These are phyloP conservation scores for Armadillidium nasatum DNA, from an alignment of 1,140 invertebrate genomes.

Conservation along the genomic window DNA sequence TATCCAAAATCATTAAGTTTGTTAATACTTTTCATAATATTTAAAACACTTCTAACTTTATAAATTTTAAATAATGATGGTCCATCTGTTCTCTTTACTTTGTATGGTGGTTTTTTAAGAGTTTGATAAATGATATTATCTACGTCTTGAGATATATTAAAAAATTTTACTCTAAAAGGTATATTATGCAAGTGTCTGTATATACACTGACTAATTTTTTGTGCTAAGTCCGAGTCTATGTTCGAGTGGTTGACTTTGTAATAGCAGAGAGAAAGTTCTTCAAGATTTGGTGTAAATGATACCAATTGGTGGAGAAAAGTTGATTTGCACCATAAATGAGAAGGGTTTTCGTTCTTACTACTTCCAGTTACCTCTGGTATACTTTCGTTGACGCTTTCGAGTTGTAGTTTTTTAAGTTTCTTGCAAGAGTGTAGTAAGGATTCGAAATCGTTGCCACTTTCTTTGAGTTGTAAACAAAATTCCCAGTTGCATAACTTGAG, in stretches of 20 bases:
- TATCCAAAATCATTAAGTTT: too few relatives aligned
- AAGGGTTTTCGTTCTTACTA: constrained; percentile 16
- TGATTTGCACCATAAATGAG: constrained; percentile 20
- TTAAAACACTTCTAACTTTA: neutral
- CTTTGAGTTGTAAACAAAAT: constrained; percentile 34
- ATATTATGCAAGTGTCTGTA: constrained; percentile 39
- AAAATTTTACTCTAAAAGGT: constrained; percentile 20
- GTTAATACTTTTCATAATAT: neutral
- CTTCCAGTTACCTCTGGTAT: neutral
- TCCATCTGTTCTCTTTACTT: neutral
- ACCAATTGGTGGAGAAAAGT: constrained; percentile 41
- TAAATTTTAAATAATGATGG: neutral
- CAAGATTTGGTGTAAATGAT: constrained; percentile 27
- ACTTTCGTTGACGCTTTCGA: constrained; percentile 36
- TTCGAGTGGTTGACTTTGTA: constrained; percentile 33
- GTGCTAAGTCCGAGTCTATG: constrained; percentile 28
- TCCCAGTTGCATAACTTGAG: constrained; percentile 38
- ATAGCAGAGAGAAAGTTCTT: constrained; percentile 36
- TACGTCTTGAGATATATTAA: neutral
- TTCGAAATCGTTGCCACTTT: constrained; percentile 23
- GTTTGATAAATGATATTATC: neutral
- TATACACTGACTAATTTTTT: constrained; percentile 32
- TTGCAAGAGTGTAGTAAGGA: constrained; percentile 32
- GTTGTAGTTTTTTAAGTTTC: constrained; percentile 24
- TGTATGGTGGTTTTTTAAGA: neutral